Conservation (phyloP, 1,140 invertebrate genomes). For the Drosophila aff. region DNA sequence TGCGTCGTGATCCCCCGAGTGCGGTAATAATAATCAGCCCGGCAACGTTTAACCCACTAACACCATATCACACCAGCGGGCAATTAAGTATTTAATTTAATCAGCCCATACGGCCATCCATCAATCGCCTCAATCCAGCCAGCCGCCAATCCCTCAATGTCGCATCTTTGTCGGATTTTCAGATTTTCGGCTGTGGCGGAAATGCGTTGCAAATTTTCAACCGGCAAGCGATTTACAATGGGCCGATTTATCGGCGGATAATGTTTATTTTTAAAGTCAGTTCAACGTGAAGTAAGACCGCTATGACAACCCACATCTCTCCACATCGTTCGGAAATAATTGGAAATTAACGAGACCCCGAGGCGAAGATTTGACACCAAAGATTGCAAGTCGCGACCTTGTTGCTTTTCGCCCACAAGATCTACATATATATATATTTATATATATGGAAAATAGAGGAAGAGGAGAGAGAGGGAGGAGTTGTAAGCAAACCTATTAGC, state of each 20-base stretch:
- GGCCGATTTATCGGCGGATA: constrained; percentile 17
- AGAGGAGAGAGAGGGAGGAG: background rate
- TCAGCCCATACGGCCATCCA: constrained; percentile 44
- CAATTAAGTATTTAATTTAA: constrained; percentile 50
- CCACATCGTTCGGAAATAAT: constrained; percentile 30
- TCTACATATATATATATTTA: too few species aligned
- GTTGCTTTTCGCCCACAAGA: constrained; percentile 45
- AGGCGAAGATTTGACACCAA: constrained; percentile 56
- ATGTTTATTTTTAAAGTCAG: constrained; percentile 31
- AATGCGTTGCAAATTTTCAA: constrained; percentile 67
- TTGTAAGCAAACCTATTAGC: constrained; percentile 31
- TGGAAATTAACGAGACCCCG: constrained; percentile 62
- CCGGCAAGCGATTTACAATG: constrained; percentile 4
- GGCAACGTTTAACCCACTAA: constrained; percentile 73
- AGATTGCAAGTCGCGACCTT: constrained; percentile 57
- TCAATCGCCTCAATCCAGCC: constrained; percentile 36
- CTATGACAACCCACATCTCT: constrained; percentile 43
- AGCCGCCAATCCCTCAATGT: constrained; percentile 53
- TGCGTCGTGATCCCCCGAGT: constrained; percentile 15
- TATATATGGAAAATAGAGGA: background rate
- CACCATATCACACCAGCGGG: constrained; percentile 41
- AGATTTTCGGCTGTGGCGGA: constrained; percentile 32
- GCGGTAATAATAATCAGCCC: constrained; percentile 53
- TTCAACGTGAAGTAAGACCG: constrained; percentile 34
- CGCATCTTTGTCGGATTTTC: constrained; percentile 42